Percentiles rank a stretch among this genome's conserved stretches.
These are phyloP conservation scores for Entelurus aequoreus DNA, from an alignment of 2,113 vertebrate genomes.

Conservation along the genomic window DNA sequence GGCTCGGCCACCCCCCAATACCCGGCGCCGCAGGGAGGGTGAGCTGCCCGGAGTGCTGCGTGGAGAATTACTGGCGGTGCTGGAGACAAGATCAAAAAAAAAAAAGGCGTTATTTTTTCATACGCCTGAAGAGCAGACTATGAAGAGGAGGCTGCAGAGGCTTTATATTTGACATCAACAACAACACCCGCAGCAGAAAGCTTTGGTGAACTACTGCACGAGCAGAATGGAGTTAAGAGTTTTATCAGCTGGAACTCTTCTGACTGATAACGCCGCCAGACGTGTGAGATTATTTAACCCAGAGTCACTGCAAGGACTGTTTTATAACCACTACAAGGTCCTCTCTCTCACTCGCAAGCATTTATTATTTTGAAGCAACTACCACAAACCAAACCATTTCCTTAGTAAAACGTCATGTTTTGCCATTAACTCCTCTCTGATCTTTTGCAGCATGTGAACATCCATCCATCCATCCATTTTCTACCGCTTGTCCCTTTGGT, in stretches of 20 bases:
- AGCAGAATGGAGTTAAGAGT: background rate
- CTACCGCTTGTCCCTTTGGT: too few relatives aligned
- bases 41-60: constrained; percentile 86
- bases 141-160: constrained; percentile 9
- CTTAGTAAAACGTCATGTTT: too few relatives aligned
- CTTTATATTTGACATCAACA: constrained; percentile 28
- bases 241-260: constrained; percentile 14
- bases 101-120: constrained; percentile 6
- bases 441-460: too few relatives aligned
- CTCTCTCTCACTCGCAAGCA: too few relatives aligned
- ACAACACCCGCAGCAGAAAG: background rate
- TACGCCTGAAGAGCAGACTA: background rate
- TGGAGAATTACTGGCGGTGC: constrained; percentile 84
- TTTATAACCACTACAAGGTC: too few relatives aligned
- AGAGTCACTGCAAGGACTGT: too few relatives aligned
- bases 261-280: constrained; percentile 2
- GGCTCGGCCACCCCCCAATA: constrained; percentile 72
- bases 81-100: constrained; percentile 38
- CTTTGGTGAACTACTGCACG: background rate
- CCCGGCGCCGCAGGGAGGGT: constrained; percentile 79
- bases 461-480: too few relatives aligned
- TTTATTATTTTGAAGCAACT: too few relatives aligned
- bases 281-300: too few relatives aligned
- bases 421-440: too few relatives aligned
- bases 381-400: too few relatives aligned